phyloP scores from a whole-genome alignment of 2,888 invertebrate species.

The Acronicta aceris region DNA sequence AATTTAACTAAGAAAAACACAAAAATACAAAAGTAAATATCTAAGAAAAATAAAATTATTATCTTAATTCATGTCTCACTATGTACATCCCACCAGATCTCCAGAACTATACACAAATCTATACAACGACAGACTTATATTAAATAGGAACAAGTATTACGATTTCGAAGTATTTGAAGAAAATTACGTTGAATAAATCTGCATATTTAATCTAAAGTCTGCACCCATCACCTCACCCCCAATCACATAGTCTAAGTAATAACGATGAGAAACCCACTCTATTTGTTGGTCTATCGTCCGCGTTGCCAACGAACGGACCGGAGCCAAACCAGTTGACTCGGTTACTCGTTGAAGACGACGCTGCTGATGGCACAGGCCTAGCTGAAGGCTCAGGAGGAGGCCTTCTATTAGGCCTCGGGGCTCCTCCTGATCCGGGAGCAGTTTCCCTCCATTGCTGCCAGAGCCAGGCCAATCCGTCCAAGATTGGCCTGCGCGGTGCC shows the following conservation, averaged over 20 bases:
- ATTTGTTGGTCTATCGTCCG: constrained; percentile 80
- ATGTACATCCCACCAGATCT: constrained; percentile 67
- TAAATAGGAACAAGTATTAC: constrained; percentile 76
- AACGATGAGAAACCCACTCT: constrained; percentile 87
- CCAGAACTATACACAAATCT: constrained; percentile 64
- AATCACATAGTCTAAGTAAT: constrained; percentile 83
- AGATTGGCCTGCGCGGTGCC: constrained; percentile 83
- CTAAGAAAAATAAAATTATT: constrained; percentile 54
- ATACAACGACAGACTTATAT: constrained; percentile 76
- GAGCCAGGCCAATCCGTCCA: constrained; percentile 89
- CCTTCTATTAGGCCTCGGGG: constrained; percentile 67
- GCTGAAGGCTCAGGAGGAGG: constrained; percentile 69
- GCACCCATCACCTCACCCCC: constrained; percentile 82
- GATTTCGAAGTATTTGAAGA: constrained; percentile 40
- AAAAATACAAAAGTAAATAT: constrained; percentile 56
- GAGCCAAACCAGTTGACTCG: constrained; percentile 85
- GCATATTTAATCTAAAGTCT: constrained; percentile 81
- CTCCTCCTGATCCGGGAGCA: constrained; percentile 73
- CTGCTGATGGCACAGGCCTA: constrained; percentile 65
- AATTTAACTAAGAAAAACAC: constrained; percentile 67
- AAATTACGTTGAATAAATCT: constrained; percentile 41
- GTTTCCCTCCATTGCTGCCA: constrained; percentile 90
- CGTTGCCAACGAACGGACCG: constrained; percentile 86
- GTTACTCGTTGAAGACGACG: constrained; percentile 74
- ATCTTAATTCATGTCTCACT: constrained; percentile 60